phyloP scores from a whole-genome alignment of 2,888 invertebrate genomes.

The Thumatha senex region DNA sequence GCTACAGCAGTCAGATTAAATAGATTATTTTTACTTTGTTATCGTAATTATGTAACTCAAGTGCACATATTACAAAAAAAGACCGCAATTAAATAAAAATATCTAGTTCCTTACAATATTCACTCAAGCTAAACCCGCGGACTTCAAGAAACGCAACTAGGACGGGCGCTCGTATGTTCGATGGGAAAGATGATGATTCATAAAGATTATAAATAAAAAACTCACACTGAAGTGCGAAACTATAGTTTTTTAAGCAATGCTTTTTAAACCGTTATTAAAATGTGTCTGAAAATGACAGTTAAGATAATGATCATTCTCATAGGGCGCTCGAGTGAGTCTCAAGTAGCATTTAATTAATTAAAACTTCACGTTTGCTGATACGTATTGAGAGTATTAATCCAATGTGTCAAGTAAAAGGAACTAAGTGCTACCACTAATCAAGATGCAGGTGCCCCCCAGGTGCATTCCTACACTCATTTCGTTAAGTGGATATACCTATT shows the following conservation, averaged over 20 bases:
- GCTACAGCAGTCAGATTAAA: no score
- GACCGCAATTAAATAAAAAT: no score
- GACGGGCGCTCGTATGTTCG: no score
- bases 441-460: slow-evolving; percentile 76
- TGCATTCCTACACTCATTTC: slow-evolving; percentile 60
- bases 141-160: no score
- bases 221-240: no score
- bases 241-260: background rate
- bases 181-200: no score
- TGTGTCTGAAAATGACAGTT: slow-evolving; percentile 48
- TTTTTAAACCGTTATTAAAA: slow-evolving; percentile 38
- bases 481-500: slow-evolving; percentile 48
- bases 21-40: no score
- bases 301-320: slow-evolving; percentile 45
- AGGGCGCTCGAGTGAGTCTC: slow-evolving; percentile 36
- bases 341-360: slow-evolving; percentile 68
- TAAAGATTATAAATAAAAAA: no score
- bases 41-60: no score
- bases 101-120: no score
- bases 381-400: slow-evolving; percentile 66
- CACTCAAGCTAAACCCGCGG: no score
- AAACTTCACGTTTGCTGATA: slow-evolving; percentile 65
- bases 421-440: slow-evolving; percentile 75
- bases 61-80: no score
- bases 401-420: slow-evolving; percentile 58